Evolutionary conservation across 1,140 invertebrate genomes (phyloP), one percentile per base, ranked within the genome.

Genomic region (Dysdera silvatica): DNA sequence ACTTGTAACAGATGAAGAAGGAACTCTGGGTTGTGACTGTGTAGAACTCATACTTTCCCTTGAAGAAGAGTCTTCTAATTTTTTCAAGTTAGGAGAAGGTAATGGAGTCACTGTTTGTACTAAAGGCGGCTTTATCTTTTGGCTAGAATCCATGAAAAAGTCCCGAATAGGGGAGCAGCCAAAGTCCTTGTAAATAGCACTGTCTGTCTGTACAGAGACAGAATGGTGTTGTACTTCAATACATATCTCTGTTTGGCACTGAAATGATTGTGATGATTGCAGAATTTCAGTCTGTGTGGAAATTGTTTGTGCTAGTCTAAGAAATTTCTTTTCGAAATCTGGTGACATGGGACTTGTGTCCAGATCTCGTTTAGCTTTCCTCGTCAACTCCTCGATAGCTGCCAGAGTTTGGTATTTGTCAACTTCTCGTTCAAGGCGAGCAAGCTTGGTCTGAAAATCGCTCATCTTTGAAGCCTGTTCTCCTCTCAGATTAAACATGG

Each of bases 321-420:
- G 26, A 32, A n/a, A n/a, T n/a, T n/a, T n/a, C n/a, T n/a, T n/a
- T n/a, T 60, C 62, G n/a, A 18, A 43, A 1, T 54, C 54, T 4
- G 62, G 62, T 7, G 62, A 59, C 0, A 58, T 23, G 12, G 62
- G 62, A 31, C 61, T 63, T 32, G 61, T 49, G 18, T 63, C 61
- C 20, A 61, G 28, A 33, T 66, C 64, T n/a, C 57, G n/a, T 37
- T 61, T 67, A 6, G 66, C 66, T 40, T 63, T 61, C 14, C 66
- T 33, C 12, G 66, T 61, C 18, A 67, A 41, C 45, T 67, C 66
- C 31, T 62, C 60, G 56, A 77, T 77, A 23, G 74, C 74, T 23
- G 71, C 69, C 26, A 78, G 59, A 10, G 75, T 78, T 68, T 75
- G 74, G n/a, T 70, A 67, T 48, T 71, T 73, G 45, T 77, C 77